These are phyloP conservation scores for Odontophorus gujanensis DNA, from an alignment of 2,113 vertebrate genomes.

Conservation along the genomic window DNA sequence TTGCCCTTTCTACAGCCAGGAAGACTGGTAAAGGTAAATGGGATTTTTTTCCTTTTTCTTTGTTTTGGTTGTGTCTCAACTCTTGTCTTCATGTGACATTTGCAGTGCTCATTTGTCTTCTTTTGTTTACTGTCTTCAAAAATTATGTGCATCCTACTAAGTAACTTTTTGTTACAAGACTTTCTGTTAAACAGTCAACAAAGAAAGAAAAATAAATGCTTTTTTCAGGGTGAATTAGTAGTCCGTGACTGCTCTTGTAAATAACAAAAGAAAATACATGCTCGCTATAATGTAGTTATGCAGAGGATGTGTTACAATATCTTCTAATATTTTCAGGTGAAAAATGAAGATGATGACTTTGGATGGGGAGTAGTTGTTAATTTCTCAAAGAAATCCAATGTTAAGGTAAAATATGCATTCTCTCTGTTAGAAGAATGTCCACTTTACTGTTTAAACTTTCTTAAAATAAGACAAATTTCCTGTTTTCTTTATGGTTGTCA, in stretches of 20 bases:
- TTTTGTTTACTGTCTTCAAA: not conserved
- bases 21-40: conserved; percentile 89
- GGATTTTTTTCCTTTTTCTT: not conserved
- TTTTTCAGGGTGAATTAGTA: not conserved
- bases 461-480: not conserved
- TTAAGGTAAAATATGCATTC: conserved; percentile 83
- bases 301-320: not conserved
- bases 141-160: fast-evolving
- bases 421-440: not conserved
- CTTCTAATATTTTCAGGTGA: conserved; percentile 82
- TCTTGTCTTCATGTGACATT: not conserved
- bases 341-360: conserved; percentile 91
- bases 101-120: not conserved
- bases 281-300: not conserved
- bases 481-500: not conserved
- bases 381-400: conserved; percentile 95
- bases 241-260: not conserved
- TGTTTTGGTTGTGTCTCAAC: not conserved
- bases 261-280: not conserved
- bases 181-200: not conserved
- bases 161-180: not conserved
- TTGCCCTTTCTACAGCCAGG: conserved; percentile 96
- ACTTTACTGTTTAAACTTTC: not conserved
- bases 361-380: conserved; percentile 99
- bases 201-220: not conserved